Evolutionary conservation across 1,140 invertebrate species (phyloP), one percentile per base, ranked within the genome.

Genomic region (Procambarus virginalis): DNA sequence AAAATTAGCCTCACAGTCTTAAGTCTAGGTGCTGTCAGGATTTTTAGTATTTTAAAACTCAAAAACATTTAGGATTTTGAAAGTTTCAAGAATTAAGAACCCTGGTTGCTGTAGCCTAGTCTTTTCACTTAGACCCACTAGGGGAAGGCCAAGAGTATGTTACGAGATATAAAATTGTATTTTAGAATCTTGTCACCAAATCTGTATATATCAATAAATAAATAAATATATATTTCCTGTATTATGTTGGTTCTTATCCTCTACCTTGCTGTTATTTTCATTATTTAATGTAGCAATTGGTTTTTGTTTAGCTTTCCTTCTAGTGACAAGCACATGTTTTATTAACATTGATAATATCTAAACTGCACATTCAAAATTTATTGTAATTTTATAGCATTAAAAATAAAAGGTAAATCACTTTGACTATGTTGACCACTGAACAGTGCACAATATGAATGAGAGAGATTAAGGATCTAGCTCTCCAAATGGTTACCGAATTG

Each of bases 171-270:
- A 79, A 34, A 79, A 86, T 60, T 86, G 85, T 86, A 86, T 86
- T 86, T 79, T 86, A 86, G 85, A 68, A 86, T 76, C 49, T 60
- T 86, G 75, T 68, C 76, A 79, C 64, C 51, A 79, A 79, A 79
- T 68, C 77, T 86, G 64, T 79, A 86, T 86, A 79, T 64, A 86
- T 86, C 55, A 58, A 86, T 78, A 79, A 78, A 78, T 60, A 77
- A 77, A 86, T 75, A 84, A 68, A 86, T 76, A 78, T 86, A 86
- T 86, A 86, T 86, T 86, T 86, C 85, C 76, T 86, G 85, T 86
- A 86, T 49, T 45, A 80, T 68, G 49, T 68, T 17, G 22, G 55
- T 84, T 84, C 14, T 51, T 55, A 46, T 49, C 17, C 20, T 73
- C 6, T 6, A 48, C 68, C 45, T 73, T 73, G 34, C 34, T 34